Conservation (phyloP, 2,797 vertebrate species). For the Centropyge bicolor region DNA sequence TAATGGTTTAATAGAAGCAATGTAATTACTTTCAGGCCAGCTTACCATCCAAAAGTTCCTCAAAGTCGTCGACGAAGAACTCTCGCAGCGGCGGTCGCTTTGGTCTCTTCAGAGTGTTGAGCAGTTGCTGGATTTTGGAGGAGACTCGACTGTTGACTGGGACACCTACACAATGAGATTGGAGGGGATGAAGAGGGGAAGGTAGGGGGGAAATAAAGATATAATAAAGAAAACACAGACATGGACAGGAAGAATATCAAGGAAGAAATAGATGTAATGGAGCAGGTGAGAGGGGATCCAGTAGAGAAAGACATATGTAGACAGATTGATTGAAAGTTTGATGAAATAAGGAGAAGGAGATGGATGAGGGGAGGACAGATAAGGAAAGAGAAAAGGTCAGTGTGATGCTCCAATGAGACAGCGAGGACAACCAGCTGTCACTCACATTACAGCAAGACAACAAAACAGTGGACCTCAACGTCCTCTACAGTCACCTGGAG, state of each 20-base stretch:
- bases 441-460: conserved; percentile 51
- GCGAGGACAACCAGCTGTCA: conserved; percentile 65
- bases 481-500: conserved; percentile 58
- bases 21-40: conserved; percentile 38
- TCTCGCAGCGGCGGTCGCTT: conserved; percentile 95
- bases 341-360: conserved; percentile 43
- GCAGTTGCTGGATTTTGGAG: conserved; percentile 97
- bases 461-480: conserved; percentile 35
- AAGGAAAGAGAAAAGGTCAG: conserved; percentile 63
- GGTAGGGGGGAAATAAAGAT: conserved; percentile 31
- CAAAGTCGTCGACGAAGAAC: conserved; percentile 97
- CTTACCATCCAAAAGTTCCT: conserved; percentile 95
- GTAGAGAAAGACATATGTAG: conserved; percentile 18
- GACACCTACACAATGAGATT: conserved; percentile 87
- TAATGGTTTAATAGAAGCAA: conserved; percentile 42
- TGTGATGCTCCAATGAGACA: conserved; percentile 42
- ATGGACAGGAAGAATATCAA: conserved; percentile 14
- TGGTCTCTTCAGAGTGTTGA: conserved; percentile 96
- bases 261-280: conserved; percentile 18
- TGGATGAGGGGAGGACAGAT: conserved; percentile 45
- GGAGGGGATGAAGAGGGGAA: conserved; percentile 51
- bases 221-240: conserved; percentile 15
- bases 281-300: not conserved
- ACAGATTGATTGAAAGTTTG: conserved; percentile 49
- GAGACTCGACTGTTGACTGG: conserved; percentile 97